These are phyloP conservation scores for Drosophila punjabiensis DNA, from an alignment of 1,140 invertebrate genomes.

Conservation along the genomic window DNA sequence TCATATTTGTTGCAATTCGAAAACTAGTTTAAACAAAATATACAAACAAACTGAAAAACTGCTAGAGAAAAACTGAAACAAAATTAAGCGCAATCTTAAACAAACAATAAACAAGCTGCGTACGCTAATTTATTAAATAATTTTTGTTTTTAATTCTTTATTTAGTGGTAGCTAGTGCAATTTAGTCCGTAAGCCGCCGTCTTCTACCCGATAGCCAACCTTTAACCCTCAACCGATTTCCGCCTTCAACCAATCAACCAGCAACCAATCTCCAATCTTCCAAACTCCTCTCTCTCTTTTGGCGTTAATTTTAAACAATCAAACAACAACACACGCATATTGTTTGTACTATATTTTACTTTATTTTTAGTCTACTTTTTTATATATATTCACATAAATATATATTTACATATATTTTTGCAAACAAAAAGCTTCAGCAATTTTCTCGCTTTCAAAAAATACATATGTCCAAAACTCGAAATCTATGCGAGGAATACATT, in stretches of 20 bases:
- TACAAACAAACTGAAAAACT: slow-evolving; percentile 12
- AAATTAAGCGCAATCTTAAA: slow-evolving; percentile 42
- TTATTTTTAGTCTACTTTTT: slow-evolving; percentile 75
- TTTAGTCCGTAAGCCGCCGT: slow-evolving; percentile 73
- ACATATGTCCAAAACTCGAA: slow-evolving; percentile 42
- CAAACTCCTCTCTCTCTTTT: slow-evolving; percentile 46
- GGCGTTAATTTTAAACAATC: slow-evolving; percentile 63
- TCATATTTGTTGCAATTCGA: slow-evolving; percentile 39
- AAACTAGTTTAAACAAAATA: slow-evolving; percentile 35
- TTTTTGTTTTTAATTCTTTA: slow-evolving; percentile 83
- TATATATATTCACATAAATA: slow-evolving; percentile 45
- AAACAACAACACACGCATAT: slow-evolving; percentile 44
- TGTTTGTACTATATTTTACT: slow-evolving; percentile 75
- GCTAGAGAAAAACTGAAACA: slow-evolving; percentile 51
- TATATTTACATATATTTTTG: slow-evolving; percentile 58
- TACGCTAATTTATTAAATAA: slow-evolving; percentile 81
- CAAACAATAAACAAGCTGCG: slow-evolving; percentile 55
- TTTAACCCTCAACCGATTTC: slow-evolving; percentile 1
- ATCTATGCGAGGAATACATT: slow-evolving; percentile 35
- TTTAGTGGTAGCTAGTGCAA: slow-evolving; percentile 85
- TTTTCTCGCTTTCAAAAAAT: slow-evolving; percentile 64
- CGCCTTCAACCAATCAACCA: background rate
- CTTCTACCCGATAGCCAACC: slow-evolving; percentile 22
- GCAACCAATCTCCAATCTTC: slow-evolving; percentile 15
- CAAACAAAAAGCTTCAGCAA: slow-evolving; percentile 51